Evolutionary conservation across 2,888 invertebrate species (phyloP).

Genomic region (Entomobrya multifasciata): DNA sequence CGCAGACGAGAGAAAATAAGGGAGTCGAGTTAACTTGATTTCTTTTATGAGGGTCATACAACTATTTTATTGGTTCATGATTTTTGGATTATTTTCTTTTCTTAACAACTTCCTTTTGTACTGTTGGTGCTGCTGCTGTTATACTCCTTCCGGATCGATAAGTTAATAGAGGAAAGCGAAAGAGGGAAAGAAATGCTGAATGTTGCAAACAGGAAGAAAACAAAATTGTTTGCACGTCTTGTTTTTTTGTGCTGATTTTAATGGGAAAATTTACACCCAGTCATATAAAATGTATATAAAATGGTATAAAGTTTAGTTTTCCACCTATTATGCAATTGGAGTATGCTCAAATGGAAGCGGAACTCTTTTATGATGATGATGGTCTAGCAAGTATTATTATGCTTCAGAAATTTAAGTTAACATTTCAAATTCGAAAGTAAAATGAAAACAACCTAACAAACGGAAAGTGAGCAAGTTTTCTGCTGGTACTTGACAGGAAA

Average conservation of each 20-base stretch:
- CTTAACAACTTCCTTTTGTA: not conserved
- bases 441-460: conserved; percentile 5
- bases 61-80: conserved; percentile 70
- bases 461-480: no score
- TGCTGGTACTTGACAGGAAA: conserved; percentile 15
- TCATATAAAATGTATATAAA: no score
- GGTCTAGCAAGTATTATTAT: no score
- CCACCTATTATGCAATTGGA: no score
- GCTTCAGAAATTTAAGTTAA: no score
- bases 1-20: conserved; percentile 59
- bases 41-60: conserved; percentile 71
- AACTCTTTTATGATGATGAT: no score
- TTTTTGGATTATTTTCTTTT: conserved; percentile 51
- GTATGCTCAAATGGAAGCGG: no score
- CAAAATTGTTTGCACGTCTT: not conserved
- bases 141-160: conserved; percentile 10
- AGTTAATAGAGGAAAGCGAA: not conserved
- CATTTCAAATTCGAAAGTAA: no score
- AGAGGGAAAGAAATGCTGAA: not conserved
- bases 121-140: no score
- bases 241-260: no score
- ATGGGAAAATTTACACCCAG: no score
- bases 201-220: not conserved
- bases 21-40: conserved; percentile 72
- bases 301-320: no score